These are phyloP conservation scores for Diprion similis DNA, from an alignment of 1,140 invertebrate species.

Conservation along the genomic window DNA sequence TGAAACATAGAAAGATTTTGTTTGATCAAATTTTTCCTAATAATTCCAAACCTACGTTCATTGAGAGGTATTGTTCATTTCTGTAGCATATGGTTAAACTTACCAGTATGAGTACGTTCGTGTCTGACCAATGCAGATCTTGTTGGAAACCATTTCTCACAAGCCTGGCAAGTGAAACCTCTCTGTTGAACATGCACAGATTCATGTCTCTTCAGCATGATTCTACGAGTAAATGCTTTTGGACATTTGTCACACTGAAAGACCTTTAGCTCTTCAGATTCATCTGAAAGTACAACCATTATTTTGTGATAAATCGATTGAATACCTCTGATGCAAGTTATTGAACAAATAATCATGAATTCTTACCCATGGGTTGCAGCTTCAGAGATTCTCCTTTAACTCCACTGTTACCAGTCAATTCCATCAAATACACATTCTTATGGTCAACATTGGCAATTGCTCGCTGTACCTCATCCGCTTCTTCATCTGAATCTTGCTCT, in stretches of 20 bases:
- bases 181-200: constrained; percentile 68
- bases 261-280: constrained; percentile 59
- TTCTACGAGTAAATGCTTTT: constrained; percentile 63
- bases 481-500: constrained; percentile 60
- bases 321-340: constrained; percentile 1
- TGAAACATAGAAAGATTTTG: constrained; percentile 14
- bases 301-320: constrained; percentile 8
- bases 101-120: constrained; percentile 75
- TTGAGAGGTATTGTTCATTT: background rate
- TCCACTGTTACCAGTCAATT: constrained; percentile 43
- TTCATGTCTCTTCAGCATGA: constrained; percentile 67
- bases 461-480: constrained; percentile 54
- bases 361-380: constrained; percentile 42
- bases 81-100: background rate
- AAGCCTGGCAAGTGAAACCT: constrained; percentile 71
- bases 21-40: background rate
- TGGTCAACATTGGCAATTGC: constrained; percentile 48
- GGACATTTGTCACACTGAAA: constrained; percentile 66
- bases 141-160: constrained; percentile 83
- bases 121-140: constrained; percentile 80
- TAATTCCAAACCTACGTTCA: background rate
- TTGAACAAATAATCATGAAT: background rate
- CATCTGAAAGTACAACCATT: constrained; percentile 38
- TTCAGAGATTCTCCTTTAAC: constrained; percentile 40
- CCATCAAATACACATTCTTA: constrained; percentile 59